Conservation (phyloP, 2,113 vertebrate genomes). For the Bungarus multicinctus region DNA sequence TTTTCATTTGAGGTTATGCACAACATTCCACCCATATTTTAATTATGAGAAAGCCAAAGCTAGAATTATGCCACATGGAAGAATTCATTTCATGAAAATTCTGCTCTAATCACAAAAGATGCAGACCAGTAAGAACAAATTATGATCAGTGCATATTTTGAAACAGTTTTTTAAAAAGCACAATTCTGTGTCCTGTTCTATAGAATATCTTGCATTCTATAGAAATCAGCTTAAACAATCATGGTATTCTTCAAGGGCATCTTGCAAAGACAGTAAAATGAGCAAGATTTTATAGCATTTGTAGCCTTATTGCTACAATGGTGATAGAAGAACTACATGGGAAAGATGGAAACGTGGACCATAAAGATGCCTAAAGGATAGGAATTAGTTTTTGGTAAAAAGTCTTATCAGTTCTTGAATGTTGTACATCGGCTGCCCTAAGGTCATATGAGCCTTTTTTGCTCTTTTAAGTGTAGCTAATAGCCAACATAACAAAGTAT, state of each 20-base stretch:
- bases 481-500: conserved; percentile 2
- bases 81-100: conserved; percentile 55
- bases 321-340: neutral
- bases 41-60: conserved; percentile 38
- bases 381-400: neutral
- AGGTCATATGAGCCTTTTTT: neutral
- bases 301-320: neutral
- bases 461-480: neutral
- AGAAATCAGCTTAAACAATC: neutral
- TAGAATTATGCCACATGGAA: conserved; percentile 36
- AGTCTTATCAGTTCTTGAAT: neutral
- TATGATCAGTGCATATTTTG: conserved; percentile 16
- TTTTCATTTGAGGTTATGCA: conserved; percentile 31
- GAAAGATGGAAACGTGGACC: neutral
- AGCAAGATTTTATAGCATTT: neutral
- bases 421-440: neutral
- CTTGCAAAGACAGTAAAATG: neutral
- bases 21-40: conserved; percentile 40
- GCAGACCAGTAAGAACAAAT: conserved; percentile 10
- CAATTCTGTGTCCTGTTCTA: neutral
- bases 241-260: neutral
- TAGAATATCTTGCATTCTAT: neutral
- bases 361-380: neutral
- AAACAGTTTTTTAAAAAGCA: conserved; percentile 26
- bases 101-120: conserved; percentile 27